Base-by-base conservation (phyloP, 2,113 vertebrate genomes). In the Diglossa brunneiventris region DNA sequence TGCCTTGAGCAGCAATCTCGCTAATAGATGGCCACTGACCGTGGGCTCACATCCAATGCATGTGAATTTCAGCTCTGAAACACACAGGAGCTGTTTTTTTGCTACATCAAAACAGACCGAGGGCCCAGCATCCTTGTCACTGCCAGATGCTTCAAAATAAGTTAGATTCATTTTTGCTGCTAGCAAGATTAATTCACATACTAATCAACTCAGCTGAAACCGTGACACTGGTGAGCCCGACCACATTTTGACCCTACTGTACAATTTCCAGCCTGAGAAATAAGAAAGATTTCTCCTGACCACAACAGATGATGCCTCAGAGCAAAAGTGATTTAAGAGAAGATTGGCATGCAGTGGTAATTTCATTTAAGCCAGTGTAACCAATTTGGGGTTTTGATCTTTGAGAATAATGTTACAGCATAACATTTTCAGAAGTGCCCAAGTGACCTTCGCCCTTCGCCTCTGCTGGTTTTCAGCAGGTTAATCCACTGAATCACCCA, bases 331-430 rank as follows among this genome's bases (percentile, higher is more conserved):
- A 85, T 83, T 90, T 85, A 72, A 88, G 92, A 91, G 84, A 91
- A 90, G 84, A 95, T 63, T 90, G 87, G 68, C 79, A 80, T 2
- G 11, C 58, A 49, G 73, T 2, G 15, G 70, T 91, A 77, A 90
- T 94, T 91, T 74, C 33, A 88, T 86, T 95, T 90, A 83, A 94
- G 42, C 55, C 53, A 77, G 78, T 17, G 70, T 55, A 87, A 77
- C 91, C 89, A 91, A 85, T 90, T 66, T 85, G 78, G 70, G 73
- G 66, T 50, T 91, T 91, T 95, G 90, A 94, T 94, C 75, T 92
- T 80, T 59, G 59, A 90, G 82, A 84, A 83, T 95, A 96, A 88
- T 2, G 5, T 90, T 81, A 80, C 72, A 75, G 87, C 68, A 42
- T 81, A 93, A 95, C 64, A 75, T 78, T 89, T 75, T 42, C 79